phyloP scores from a whole-genome alignment of 2,797 vertebrate species.

The Onychomys torridus region DNA sequence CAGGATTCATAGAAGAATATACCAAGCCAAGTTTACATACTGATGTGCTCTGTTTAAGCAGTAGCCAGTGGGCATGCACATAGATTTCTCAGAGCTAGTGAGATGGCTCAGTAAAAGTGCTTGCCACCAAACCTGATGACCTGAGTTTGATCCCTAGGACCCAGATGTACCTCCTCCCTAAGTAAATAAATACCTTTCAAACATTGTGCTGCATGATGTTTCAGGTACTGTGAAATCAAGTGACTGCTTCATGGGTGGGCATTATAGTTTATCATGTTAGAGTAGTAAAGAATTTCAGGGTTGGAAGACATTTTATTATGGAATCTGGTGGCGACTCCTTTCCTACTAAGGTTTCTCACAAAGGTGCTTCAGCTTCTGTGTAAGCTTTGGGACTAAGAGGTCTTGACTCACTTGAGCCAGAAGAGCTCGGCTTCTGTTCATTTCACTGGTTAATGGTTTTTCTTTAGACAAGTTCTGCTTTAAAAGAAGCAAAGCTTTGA shows the following conservation, averaged over 20 bases:
- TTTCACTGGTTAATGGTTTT: neutral
- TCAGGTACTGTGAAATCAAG: neutral
- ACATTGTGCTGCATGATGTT: neutral
- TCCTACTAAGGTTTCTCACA: neutral
- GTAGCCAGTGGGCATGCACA: neutral
- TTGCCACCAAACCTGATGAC: neutral
- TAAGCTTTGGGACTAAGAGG: neutral
- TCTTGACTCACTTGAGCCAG: neutral
- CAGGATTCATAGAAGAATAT: neutral
- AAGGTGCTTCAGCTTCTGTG: neutral
- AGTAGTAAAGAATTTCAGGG: neutral
- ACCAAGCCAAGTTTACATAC: neutral
- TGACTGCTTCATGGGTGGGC: neutral
- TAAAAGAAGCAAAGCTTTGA: slow-evolving; percentile 40
- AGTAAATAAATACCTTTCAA: neutral
- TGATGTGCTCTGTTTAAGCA: neutral
- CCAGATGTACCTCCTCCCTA: neutral
- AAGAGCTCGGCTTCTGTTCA: neutral
- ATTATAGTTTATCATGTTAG: neutral
- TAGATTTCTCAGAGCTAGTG: neutral
- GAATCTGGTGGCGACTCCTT: neutral
- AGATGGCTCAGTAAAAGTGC: neutral
- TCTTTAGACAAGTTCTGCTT: neutral
- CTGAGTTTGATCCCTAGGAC: neutral
- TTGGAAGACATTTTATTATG: neutral